phyloP scores from a whole-genome alignment of 2,113 vertebrate genomes.

The Myocastor coypus region DNA sequence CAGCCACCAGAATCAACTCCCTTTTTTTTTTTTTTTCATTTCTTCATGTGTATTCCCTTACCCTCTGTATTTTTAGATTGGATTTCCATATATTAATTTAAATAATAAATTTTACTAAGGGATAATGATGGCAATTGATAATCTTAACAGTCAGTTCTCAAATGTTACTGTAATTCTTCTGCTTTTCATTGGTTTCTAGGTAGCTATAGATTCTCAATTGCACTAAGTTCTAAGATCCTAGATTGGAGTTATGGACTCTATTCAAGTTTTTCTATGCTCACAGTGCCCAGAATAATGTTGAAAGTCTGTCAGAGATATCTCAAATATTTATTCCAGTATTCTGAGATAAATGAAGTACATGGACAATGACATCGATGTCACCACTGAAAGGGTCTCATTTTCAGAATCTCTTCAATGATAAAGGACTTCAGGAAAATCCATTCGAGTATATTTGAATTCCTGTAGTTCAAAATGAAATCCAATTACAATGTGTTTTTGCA shows the following conservation, averaged over 20 bases:
- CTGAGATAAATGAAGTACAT: neutral
- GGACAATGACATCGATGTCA: neutral
- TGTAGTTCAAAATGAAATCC: conserved; percentile 62
- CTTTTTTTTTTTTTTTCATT: neutral
- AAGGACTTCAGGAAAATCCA: conserved; percentile 8
- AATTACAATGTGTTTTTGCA: conserved; percentile 45
- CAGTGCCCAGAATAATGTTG: neutral
- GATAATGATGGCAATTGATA: neutral
- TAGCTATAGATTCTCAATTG: neutral
- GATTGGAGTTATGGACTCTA: neutral
- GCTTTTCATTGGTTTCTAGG: neutral
- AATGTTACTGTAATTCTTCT: neutral
- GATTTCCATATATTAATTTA: neutral
- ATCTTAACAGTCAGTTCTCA: neutral
- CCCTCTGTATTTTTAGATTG: neutral
- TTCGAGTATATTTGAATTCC: conserved; percentile 47
- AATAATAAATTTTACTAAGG: neutral
- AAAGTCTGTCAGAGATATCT: neutral
- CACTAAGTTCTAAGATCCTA: neutral
- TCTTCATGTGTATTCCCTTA: neutral
- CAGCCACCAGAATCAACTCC: neutral
- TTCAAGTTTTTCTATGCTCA: neutral
- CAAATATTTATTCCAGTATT: neutral
- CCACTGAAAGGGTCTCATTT: neutral
- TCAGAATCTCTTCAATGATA: neutral